Percentiles rank a stretch among this genome's conserved stretches.
Conservation (phyloP, 2,888 invertebrate genomes). For the Vandiemenella viatica region DNA sequence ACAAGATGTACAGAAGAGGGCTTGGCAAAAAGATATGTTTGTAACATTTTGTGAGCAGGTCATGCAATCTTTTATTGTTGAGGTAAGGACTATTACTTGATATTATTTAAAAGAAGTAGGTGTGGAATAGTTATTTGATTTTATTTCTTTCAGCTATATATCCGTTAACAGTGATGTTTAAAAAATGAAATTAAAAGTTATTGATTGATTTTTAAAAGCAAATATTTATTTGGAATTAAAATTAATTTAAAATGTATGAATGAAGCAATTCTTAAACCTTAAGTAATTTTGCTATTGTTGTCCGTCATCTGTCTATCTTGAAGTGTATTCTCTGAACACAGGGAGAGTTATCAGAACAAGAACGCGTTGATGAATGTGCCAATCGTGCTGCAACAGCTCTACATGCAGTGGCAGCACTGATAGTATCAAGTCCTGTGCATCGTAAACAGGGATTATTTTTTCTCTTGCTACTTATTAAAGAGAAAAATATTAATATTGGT, state of each 20-base stretch:
- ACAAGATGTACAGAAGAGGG: slow-evolving; percentile 15
- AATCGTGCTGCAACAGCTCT: slow-evolving; percentile 42
- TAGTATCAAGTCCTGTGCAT: slow-evolving; percentile 34
- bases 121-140: no score
- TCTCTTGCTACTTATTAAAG: slow-evolving; percentile 36
- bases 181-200: no score
- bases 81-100: slow-evolving; percentile 8
- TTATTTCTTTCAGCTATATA: no score
- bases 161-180: no score
- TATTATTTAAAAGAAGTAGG: background rate
- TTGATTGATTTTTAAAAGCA: no score
- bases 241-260: no score
- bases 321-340: no score
- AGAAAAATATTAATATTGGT: slow-evolving; percentile 32
- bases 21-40: slow-evolving; percentile 25
- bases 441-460: slow-evolving; percentile 37
- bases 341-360: slow-evolving; percentile 29
- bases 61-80: slow-evolving; percentile 14
- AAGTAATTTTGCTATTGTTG: no score
- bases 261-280: no score
- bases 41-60: slow-evolving; percentile 22
- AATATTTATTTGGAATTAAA: no score
- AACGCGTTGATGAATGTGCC: slow-evolving; percentile 39
- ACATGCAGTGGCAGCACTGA: slow-evolving; percentile 37
- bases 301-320: no score